Evolutionary conservation across 2,113 vertebrate genomes (phyloP), one percentile per base, ranked within the genome.

Genomic region (Scartelaos histophorus): DNA sequence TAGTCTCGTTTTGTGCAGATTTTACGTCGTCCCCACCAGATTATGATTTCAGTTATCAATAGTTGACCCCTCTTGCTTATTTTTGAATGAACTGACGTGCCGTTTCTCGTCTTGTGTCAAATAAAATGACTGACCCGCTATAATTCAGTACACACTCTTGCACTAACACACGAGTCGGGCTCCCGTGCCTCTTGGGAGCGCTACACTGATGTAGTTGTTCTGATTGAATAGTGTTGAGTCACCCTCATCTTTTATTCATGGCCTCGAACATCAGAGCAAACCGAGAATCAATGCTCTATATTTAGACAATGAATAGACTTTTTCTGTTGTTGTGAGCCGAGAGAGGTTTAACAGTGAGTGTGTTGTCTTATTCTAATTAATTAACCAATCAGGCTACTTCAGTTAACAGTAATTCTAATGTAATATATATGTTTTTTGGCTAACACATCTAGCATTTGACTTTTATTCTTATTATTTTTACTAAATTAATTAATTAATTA

Each of bases 201-300:
- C 10, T 9, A 43, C 38, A 10, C 10, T 1, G 38, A 11, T 10
- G 7, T 51, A 3, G 16, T 51, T 17, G 47, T 19, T 19, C 47
- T 19, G 47, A 51, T 51, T 35, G 29, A 62, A 35, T 10, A 34
- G 60, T 17, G 60, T 62, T 16, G 45, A 34, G 24, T 24, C 38
- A 47, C 34, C n/a, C 61, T 72, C 71, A 43, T 80, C 25, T 72
- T 82, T 73, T 57, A 70, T 72, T 73, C 43, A 70, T 75, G 24
- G 54, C 65, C 69, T 15, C 17, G 13, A 45, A 21, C 43, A 35
- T 34, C 46, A 61, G 22, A 64, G 7, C 5, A 34, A 61, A 69
- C 56, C 16, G 46, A 69, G 34, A 74, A 66, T 67, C 3, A 6
- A 67, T 73, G 49, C 17, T 24, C 49, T 62, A 3, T 64, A 7